Conservation (phyloP, 2,888 invertebrate genomes). For the Sinhomidia bicolor region DNA sequence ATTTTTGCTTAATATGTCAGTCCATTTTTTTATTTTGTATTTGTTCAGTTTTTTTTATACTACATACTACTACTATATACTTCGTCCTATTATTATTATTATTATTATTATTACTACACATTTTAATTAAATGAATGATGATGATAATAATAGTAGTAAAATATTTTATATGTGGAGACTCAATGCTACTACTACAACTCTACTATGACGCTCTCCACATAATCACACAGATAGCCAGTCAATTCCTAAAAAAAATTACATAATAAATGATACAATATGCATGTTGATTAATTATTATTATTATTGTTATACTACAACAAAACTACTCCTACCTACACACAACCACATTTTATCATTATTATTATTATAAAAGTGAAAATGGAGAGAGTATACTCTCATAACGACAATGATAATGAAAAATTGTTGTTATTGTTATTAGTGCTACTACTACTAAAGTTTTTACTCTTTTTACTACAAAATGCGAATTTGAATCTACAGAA, state of each 20-base stretch:
- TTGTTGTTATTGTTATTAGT: neutral
- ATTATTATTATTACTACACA: too few relatives aligned
- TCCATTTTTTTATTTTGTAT: slow-evolving; percentile 37
- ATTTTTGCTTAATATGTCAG: neutral
- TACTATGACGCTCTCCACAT: neutral
- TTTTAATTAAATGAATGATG: too few relatives aligned
- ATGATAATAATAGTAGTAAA: too few relatives aligned
- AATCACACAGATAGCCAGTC: slow-evolving; percentile 60
- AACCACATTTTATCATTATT: neutral
- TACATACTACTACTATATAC: too few relatives aligned
- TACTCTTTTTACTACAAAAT: slow-evolving; percentile 11
- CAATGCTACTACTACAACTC: too few relatives aligned
- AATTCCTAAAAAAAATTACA: slow-evolving; percentile 19
- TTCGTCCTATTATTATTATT: slow-evolving; percentile 29
- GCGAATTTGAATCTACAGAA: slow-evolving; percentile 40
- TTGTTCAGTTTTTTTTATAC: slow-evolving; percentile 55
- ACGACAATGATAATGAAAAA: neutral
- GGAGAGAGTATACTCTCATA: neutral
- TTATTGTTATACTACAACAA: neutral
- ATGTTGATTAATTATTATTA: slow-evolving; percentile 32
- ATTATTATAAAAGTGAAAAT: neutral
- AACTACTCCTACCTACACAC: neutral
- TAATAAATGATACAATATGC: slow-evolving; percentile 1
- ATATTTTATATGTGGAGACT: slow-evolving; percentile 13
- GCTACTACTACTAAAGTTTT: slow-evolving; percentile 6